phyloP scores from a whole-genome alignment of 2,797 vertebrate genomes.

The Ptychadena robeensis region DNA sequence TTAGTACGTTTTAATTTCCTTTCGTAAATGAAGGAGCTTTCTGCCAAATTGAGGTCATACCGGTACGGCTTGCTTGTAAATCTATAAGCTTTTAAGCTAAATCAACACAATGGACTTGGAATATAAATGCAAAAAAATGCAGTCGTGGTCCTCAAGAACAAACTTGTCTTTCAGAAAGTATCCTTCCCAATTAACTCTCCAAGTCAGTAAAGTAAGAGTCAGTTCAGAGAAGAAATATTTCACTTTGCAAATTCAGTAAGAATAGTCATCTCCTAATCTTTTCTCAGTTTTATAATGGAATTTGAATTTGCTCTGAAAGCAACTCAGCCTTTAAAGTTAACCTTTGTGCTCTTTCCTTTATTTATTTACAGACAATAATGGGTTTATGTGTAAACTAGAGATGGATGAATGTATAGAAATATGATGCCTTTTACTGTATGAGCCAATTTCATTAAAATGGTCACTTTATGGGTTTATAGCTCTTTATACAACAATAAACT shows the following conservation, averaged over 20 bases:
- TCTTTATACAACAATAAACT: no score
- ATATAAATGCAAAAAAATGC: conserved; percentile 6
- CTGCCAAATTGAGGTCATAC: conserved; percentile 34
- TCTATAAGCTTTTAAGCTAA: conserved; percentile 49
- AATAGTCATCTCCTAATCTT: background rate
- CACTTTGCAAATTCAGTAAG: background rate
- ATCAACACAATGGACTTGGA: conserved; percentile 16
- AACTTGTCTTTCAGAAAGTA: background rate
- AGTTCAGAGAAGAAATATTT: background rate
- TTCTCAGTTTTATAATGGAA: background rate
- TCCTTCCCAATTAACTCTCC: background rate
- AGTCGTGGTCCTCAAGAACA: background rate
- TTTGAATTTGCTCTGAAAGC: background rate
- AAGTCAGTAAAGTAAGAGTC: background rate
- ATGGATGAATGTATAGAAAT: no score
- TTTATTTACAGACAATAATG: no score
- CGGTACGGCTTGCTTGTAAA: conserved; percentile 17
- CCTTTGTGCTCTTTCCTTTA: background rate
- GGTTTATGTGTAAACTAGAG: no score
- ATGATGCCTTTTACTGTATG: no score
- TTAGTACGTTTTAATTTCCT: conserved; percentile 29
- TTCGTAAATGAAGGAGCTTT: conserved; percentile 28
- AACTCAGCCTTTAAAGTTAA: background rate
- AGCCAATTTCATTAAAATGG: no score
- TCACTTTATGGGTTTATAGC: no score